Base-by-base conservation (phyloP, 2,797 vertebrate genomes). In the Sardinella longiceps region DNA sequence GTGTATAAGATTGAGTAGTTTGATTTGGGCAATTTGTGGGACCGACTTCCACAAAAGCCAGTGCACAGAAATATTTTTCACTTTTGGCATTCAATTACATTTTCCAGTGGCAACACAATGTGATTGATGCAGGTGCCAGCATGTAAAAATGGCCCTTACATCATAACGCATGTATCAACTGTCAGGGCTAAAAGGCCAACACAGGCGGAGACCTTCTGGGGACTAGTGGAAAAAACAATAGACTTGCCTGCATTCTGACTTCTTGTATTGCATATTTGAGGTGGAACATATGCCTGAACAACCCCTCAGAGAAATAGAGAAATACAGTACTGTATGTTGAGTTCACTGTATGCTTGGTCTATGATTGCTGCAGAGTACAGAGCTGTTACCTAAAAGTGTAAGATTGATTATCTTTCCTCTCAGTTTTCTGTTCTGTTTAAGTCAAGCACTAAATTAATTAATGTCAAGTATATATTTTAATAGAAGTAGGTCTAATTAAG, bases 151-250 rank as follows among this genome's bases (percentile, higher is more conserved):
- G 30, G 14, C 20, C 37, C 50, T 33, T 84, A 84, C 53, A 28
- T 82, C 81, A 82, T 58, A 33, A 82, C 60, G 43, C 82, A 66
- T 63, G 56, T 39, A 50, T 81, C 80, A 81, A 28, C 25, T 46
- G 43, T 50, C 43, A 63, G 81, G n/a, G 51, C 80, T 51, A 56
- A 82, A 6, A 14, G 33, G 48, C 66, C 66, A 74, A 56, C 10
- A 53, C 51, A 58, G 58, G 10, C 81, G 14, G 7, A n/a, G 30
- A 39, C 86, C 74, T 84, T 87, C 86, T 88, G 83, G 80, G 53
- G 37, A 48, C n/a, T 11, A 25, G 30, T 74, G 82, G 84, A 63
- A 83, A n/a, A n/a, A 81, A 90, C 66, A 74, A 74, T 74, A 39
- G 33, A 39, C 66, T 39, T 74, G 66, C 66, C 6, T 74, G 15